A percentile compares a stretch with the other conserved stretches of the same genome.
phyloP scores from a whole-genome alignment of 2,888 invertebrate genomes.

The Sphaeridia pumilis region DNA sequence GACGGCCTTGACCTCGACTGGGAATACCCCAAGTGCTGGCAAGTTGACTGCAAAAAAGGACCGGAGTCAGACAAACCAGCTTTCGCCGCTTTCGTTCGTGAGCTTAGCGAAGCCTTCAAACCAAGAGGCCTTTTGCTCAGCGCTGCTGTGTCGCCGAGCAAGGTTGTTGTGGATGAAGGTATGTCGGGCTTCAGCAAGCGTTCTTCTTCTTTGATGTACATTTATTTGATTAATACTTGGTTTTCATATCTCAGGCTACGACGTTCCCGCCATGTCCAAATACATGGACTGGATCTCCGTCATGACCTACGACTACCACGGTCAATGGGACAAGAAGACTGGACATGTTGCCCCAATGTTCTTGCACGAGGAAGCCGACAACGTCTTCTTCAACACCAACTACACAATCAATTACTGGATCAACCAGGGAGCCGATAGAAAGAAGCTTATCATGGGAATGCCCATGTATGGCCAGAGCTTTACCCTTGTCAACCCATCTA shows the following conservation, averaged over 20 bases:
- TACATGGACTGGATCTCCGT: conserved; percentile 82
- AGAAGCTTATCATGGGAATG: conserved; percentile 72
- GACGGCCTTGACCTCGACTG: conserved; percentile 88
- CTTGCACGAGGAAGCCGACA: conserved; percentile 57
- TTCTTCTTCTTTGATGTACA: not conserved
- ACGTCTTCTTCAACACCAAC: conserved; percentile 69
- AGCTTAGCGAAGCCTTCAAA: conserved; percentile 58
- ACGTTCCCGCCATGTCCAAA: conserved; percentile 59
- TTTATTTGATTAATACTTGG: not conserved
- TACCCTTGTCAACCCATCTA: conserved; percentile 54
- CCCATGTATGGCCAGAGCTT: conserved; percentile 85
- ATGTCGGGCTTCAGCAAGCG: not conserved
- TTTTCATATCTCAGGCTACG: conserved; percentile 48
- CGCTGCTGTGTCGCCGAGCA: conserved; percentile 74
- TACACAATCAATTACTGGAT: conserved; percentile 82
- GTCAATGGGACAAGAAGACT: conserved; percentile 55
- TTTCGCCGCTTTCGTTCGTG: conserved; percentile 61
- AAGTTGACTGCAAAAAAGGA: conserved; percentile 67
- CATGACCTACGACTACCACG: conserved; percentile 85
- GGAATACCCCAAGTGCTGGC: conserved; percentile 50
- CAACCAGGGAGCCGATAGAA: conserved; percentile 60
- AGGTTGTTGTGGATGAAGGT: conserved; percentile 65
- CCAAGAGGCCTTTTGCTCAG: conserved; percentile 62
- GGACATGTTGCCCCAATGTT: conserved; percentile 85
- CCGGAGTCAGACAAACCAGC: conserved; percentile 66